Percentiles rank a stretch among this genome's conserved stretches.
Evolutionary conservation across 2,797 vertebrate genomes (phyloP).

Genomic region (Selene dorsalis): DNA sequence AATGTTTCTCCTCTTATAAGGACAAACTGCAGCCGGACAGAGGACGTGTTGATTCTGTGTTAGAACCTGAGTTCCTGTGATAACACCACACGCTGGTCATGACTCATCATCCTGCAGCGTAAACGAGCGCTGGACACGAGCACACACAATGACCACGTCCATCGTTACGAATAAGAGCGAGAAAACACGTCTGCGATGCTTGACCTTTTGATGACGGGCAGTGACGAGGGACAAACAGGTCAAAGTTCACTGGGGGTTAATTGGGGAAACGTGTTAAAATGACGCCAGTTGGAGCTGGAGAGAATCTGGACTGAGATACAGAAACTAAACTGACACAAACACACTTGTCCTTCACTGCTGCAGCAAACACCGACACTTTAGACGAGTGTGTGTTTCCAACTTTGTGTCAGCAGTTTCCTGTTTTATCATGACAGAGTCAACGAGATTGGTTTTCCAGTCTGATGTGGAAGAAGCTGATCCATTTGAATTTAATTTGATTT

Average conservation of each 20-base stretch:
- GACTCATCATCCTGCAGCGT: background rate
- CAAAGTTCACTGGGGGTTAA: background rate
- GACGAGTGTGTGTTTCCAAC: too few species aligned
- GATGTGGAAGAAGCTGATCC: too few species aligned
- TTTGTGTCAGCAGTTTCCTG: too few species aligned
- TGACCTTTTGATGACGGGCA: background rate
- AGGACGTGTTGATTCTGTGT: background rate
- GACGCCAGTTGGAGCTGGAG: background rate
- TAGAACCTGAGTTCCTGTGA: background rate
- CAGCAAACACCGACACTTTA: too few species aligned
- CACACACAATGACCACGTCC: background rate
- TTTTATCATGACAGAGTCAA: too few species aligned
- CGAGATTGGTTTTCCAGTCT: too few species aligned
- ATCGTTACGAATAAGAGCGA: background rate
- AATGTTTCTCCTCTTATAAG: conserved; percentile 41
- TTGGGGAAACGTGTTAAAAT: background rate
- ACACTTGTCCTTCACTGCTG: background rate
- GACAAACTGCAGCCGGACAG: conserved; percentile 22
- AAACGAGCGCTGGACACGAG: background rate
- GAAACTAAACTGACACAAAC: background rate
- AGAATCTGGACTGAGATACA: background rate
- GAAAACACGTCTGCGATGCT: background rate
- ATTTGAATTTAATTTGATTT: too few species aligned
- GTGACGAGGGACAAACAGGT: background rate
- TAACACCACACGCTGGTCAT: background rate